These are phyloP conservation scores for Nothobranchius furzeri DNA, from an alignment of 2,113 vertebrate species.

Conservation along the genomic window DNA sequence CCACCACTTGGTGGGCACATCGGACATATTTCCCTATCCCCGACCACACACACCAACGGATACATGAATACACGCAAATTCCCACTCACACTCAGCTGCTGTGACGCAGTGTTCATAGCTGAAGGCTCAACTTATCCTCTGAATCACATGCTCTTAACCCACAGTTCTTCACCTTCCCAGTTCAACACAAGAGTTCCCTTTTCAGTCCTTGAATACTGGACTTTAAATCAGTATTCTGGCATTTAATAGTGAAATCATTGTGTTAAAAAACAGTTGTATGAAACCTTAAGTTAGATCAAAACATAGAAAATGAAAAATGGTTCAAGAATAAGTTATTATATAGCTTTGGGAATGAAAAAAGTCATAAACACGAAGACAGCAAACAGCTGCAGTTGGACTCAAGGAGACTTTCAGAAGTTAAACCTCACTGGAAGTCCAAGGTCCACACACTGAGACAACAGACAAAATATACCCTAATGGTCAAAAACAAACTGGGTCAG, in stretches of 20 bases:
- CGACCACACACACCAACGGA: slow-evolving; percentile 42
- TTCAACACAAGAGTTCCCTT: slow-evolving; percentile 1
- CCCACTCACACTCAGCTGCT: slow-evolving; percentile 36
- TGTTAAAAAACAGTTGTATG: neutral
- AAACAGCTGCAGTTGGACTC: no score
- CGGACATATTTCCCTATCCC: slow-evolving; percentile 34
- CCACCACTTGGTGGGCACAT: slow-evolving; percentile 56
- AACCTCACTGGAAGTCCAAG: no score
- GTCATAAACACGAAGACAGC: no score
- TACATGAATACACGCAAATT: slow-evolving; percentile 31
- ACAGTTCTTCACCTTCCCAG: slow-evolving; percentile 8
- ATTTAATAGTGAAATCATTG: neutral
- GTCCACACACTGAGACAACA: neutral
- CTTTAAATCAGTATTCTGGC: neutral
- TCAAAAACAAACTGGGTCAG: no score
- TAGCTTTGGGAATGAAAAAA: no score
- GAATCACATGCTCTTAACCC: slow-evolving; percentile 30
- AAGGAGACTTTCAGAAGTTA: no score
- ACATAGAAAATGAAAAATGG: neutral
- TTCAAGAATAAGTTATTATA: no score
- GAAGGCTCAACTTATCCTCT: slow-evolving; percentile 45
- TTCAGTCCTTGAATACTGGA: neutral
- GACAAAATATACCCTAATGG: neutral
- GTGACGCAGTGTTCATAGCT: slow-evolving; percentile 63
- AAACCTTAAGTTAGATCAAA: neutral